Conservation (phyloP, 2,113 vertebrate species). For the Ptilonorhynchus violaceus region DNA sequence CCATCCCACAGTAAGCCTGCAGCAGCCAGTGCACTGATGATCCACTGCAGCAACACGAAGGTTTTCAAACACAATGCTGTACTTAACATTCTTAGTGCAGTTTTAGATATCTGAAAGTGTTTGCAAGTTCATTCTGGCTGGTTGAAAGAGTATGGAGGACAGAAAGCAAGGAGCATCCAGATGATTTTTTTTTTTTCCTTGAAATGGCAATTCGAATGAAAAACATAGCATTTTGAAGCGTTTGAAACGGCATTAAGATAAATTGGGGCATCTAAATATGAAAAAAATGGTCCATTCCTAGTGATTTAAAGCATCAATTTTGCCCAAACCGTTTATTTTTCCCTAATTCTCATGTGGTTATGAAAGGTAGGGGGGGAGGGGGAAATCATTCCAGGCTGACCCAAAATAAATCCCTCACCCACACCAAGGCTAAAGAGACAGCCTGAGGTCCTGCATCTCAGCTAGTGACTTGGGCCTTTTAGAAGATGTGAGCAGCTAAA, state of each 20-base stretch:
- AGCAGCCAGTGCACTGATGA: background rate
- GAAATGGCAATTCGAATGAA: background rate
- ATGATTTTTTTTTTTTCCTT: background rate
- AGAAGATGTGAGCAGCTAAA: background rate
- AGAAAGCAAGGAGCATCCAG: background rate
- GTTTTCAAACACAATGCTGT: background rate
- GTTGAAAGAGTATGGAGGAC: background rate
- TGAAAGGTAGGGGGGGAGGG: background rate
- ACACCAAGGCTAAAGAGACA: background rate
- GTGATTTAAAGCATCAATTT: background rate
- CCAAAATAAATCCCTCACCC: background rate
- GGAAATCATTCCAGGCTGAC: background rate
- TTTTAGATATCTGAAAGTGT: background rate
- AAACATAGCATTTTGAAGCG: background rate
- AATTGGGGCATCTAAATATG: background rate
- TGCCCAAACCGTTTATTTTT: background rate
- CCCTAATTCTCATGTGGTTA: background rate
- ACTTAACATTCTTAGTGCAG: background rate
- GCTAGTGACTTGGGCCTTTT: background rate
- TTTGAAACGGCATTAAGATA: background rate
- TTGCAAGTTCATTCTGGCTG: background rate
- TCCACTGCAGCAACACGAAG: fast-evolving
- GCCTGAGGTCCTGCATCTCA: background rate
- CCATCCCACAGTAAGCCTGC: background rate
- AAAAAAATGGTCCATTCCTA: background rate